Evolutionary conservation across 2,888 invertebrate species (phyloP), one percentile per base, ranked within the genome.

Genomic region (Timema cristinae): DNA sequence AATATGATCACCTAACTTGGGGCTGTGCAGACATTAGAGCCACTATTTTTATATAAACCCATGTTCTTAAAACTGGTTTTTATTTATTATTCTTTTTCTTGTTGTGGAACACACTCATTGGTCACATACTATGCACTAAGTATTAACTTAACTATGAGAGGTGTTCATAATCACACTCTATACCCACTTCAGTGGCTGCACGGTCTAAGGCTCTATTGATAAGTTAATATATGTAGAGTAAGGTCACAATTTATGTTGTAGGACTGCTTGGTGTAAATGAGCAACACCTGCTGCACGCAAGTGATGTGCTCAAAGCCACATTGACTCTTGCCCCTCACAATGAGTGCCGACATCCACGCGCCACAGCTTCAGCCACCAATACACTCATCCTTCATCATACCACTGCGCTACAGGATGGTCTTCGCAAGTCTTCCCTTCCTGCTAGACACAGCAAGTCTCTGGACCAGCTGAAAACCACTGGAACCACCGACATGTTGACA

Each of bases 391-490:
- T 72, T 13, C 73, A 68, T 15, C 66, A 67, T 15, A 67, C 66
- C 10, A 66, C 61, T 50, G 11, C 51, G 15, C 16, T 63, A 54
- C 71, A 71, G 16, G 72, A 72, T 48, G 50, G 68, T 50, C 50
- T 71, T 56, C 47, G 59, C 48, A 73, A 75, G 59, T 73, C 73
- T 48, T 86, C 87, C 0, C 79, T 90, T 66, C 90, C 90, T 0
- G 88, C 91, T 0, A 85, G 92, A 71, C 93, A 94, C 79, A 93
- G 93, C 81, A 78, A 78, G 71, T 93, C 93, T 2, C 81, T 94
- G 75, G 94, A 94, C 81, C 92, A 93, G 77, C 81, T 93, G 67
- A 88, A 90, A 75, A 75, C 74, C 85, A 63, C 83, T 85, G 79
- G 73, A 69, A 70, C 72, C 73, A 9, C 81, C 81, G 50, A 77